Evolutionary conservation across 37 sponge, comb jelly and placozoan genomes (phyloP).

Genomic region (Cladorhizidae sp.): DNA sequence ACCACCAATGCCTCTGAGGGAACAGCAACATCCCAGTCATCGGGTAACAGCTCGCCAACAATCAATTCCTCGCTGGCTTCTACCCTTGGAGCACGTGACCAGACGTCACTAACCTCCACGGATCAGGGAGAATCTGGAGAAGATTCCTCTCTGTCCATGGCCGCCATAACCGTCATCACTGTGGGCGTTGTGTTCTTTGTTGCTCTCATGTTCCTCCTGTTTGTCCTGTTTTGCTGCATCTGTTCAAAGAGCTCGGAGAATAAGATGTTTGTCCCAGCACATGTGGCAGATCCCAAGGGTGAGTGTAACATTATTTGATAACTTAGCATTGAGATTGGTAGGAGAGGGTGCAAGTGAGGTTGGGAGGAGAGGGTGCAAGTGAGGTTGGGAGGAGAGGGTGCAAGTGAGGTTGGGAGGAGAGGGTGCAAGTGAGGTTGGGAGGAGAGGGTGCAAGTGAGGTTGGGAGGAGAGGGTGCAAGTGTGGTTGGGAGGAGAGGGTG

Average conservation of each 20-base stretch:
- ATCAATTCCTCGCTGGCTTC: neutral
- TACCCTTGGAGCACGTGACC: neutral
- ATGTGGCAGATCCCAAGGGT: no score
- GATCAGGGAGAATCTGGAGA: neutral
- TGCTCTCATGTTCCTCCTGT: constrained; percentile 23
- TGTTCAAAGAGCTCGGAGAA: constrained; percentile 1
- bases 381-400: no score
- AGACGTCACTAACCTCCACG: neutral
- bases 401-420: no score
- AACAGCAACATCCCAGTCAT: no score
- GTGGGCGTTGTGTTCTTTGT: constrained; percentile 25
- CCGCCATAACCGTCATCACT: constrained; percentile 4
- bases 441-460: no score
- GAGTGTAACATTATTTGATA: neutral
- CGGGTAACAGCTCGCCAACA: neutral
- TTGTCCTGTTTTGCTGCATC: constrained; percentile 33
- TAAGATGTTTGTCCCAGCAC: neutral
- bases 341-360: no score
- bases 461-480: no score
- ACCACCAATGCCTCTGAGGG: no score
- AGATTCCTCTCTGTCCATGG: neutral
- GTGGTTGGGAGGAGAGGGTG: no score
- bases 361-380: no score
- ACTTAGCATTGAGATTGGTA: no score
- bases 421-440: no score